phyloP scores from a whole-genome alignment of 2,113 vertebrate species.

The Coturnix japonica region DNA sequence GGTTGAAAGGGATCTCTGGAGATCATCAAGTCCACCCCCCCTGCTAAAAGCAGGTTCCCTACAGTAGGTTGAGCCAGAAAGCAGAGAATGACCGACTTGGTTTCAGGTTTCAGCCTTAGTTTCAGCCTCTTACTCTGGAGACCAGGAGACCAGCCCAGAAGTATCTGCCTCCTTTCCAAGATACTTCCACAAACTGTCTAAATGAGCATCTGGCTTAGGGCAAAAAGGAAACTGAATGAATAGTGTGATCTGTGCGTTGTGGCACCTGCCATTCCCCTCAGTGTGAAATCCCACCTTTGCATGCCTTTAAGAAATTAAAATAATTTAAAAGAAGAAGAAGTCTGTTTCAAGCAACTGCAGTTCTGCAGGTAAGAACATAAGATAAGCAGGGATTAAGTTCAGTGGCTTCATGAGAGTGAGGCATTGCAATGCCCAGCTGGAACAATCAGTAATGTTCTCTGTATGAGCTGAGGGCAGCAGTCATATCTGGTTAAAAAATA shows the following conservation, averaged over 20 bases:
- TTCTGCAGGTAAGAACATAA: not conserved
- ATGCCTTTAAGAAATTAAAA: not conserved
- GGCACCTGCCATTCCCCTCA: not conserved
- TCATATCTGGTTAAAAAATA: not conserved
- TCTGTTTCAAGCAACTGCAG: not conserved
- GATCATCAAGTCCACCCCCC: too few species aligned
- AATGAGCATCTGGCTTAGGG: rapidly evolving
- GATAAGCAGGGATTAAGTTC: not conserved
- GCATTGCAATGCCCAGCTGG: not conserved
- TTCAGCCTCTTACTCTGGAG: not conserved
- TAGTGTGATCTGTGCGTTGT: not conserved
- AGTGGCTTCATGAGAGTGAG: not conserved
- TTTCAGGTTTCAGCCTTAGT: not conserved
- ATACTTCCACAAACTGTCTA: not conserved
- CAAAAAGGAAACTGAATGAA: not conserved
- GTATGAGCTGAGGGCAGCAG: not conserved
- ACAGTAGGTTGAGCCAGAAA: too few species aligned
- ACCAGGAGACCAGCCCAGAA: not conserved
- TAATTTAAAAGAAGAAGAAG: too few species aligned
- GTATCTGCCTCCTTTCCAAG: not conserved
- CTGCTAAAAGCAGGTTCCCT: too few species aligned
- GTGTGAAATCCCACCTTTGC: not conserved
- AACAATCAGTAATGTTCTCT: not conserved
- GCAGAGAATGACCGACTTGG: not conserved
- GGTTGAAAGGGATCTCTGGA: too few species aligned